Base-by-base conservation (phyloP, 1,140 invertebrate genomes). In the Papilio machaon region DNA sequence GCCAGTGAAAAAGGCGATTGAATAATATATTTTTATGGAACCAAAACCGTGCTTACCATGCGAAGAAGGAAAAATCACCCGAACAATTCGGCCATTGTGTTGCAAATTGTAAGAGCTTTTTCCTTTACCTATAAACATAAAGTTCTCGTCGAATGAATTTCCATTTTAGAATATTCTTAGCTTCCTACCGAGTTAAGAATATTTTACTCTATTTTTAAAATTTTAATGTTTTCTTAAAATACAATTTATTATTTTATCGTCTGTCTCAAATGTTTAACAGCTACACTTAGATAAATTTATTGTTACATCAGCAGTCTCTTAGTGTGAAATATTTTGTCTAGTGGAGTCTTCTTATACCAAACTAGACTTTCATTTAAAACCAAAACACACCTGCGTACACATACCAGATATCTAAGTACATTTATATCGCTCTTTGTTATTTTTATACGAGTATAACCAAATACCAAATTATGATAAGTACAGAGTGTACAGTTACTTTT, bases 21-120 rank as follows among this genome's bases (percentile, higher is more conserved):
- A 93, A 94, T 93, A 93, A 94, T 94, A 93, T 91, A 92, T 91
- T 92, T 92, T 91, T 91, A 91, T 91, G 87, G 87, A 83, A 86
- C 86, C 89, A 90, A 91, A 90, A 88, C 87, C 88, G 86, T 85
- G 87, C 89, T 92, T 91, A 89, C 90, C 90, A 91, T 90, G 87
- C 89, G 88, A 91, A 91, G 89, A 90, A 89, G 89, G 90, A 94
- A 92, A 93, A 91, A 93, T 91, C 89, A 93, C 92, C 87, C 91
- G 88, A 89, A 91, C 91, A 84, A 91, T 90, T 89, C 85, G 85
- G 83, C 91, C 87, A 94, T 93, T 94, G 93, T 94, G 92, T 93
- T 93, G 90, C 90, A 94, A 94, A 94, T 93, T 94, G 91, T 89
- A 90, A 91, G 90, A 87, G 87, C 88, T 87, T 86, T 88, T 92